Evolutionary conservation across 2,797 vertebrate species (phyloP).

Genomic region (Bovichtus diacanthus): DNA sequence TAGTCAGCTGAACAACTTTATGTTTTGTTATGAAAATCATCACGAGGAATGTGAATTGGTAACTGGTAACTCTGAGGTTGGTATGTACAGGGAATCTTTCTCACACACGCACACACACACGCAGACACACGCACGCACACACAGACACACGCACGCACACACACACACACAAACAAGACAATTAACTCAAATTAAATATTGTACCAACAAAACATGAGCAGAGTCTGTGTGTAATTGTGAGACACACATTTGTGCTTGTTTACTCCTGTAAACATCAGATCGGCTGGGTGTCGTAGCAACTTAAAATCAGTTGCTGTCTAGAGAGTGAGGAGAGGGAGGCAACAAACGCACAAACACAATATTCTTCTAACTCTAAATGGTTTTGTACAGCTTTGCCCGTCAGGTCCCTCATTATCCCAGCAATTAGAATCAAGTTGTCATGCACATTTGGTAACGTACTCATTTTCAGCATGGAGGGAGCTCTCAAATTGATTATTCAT

Average conservation of each 20-base stretch:
- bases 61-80: neutral
- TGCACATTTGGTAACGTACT: too few species aligned
- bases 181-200: neutral
- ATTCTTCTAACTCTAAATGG: too few species aligned
- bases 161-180: neutral
- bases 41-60: neutral
- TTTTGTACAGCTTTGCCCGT: too few species aligned
- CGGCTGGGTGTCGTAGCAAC: too few species aligned
- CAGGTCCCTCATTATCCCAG: neutral
- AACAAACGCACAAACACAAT: too few species aligned
- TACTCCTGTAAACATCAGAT: neutral
- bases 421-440: neutral
- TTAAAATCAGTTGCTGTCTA: too few species aligned
- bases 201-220: neutral
- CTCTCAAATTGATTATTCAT: neutral
- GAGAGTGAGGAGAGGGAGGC: too few species aligned
- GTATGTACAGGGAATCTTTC: neutral
- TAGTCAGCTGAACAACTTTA: conserved; percentile 8
- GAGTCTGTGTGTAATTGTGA: neutral
- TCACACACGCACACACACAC: too few species aligned
- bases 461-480: neutral
- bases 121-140: conserved; percentile 1
- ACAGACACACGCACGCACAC: neutral
- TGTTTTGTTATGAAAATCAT: conserved; percentile 25
- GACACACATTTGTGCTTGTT: neutral